A percentile compares a stretch with the other conserved stretches of the same genome.
Evolutionary conservation across 2,113 vertebrate species (phyloP).

Genomic region (Geococcyx californianus): DNA sequence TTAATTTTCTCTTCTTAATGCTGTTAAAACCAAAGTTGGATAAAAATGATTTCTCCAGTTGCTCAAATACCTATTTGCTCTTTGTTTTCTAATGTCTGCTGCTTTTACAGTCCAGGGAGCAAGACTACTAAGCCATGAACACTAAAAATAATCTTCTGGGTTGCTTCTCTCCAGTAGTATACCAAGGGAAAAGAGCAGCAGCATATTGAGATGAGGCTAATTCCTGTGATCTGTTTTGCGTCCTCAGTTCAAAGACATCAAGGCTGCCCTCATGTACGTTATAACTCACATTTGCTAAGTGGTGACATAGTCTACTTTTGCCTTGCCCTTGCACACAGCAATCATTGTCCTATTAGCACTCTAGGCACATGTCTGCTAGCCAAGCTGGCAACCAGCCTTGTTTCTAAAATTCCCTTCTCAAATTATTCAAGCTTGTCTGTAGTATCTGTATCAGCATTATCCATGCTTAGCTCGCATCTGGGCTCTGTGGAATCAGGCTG

Average conservation of each 20-base stretch:
- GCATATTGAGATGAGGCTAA: not conserved
- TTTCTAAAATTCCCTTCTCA: not conserved
- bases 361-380: not conserved
- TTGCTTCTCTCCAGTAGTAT: not conserved
- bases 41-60: not conserved
- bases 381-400: not conserved
- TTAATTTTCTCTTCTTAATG: not conserved
- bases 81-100: not conserved
- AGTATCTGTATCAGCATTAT: not conserved
- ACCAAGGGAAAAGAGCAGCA: not conserved
- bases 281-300: not conserved
- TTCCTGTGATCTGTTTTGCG: not conserved
- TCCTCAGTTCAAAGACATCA: not conserved
- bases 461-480: not conserved
- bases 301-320: not conserved
- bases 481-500: not conserved
- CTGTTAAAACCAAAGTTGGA: not conserved
- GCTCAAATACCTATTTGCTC: not conserved
- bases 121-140: not conserved
- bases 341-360: not conserved
- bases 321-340: not conserved
- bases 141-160: not conserved
- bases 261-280: not conserved
- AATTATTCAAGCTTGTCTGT: not conserved
- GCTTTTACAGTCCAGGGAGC: not conserved